These are phyloP conservation scores for Pangasius macronema DNA, from an alignment of 2,797 vertebrate species.

Conservation along the genomic window DNA sequence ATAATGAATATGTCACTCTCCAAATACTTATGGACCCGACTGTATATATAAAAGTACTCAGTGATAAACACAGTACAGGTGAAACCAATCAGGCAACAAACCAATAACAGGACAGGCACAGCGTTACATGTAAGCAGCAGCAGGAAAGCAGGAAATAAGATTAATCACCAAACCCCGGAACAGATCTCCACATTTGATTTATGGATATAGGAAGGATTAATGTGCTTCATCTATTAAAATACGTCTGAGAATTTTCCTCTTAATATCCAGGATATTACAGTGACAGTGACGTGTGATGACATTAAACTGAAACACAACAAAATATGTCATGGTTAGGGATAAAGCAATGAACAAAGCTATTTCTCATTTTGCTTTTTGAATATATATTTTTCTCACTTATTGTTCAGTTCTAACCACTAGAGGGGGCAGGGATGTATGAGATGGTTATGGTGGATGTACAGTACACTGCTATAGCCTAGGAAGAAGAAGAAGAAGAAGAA, in stretches of 20 bases:
- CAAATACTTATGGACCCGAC: too few species aligned
- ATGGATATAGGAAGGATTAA: not conserved
- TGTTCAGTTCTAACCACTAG: constrained; percentile 16
- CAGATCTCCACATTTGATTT: not conserved
- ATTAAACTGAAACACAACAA: not conserved
- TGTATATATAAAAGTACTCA: too few species aligned
- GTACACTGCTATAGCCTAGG: not conserved
- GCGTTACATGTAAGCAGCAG: not conserved
- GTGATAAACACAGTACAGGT: not conserved
- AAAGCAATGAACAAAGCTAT: not conserved
- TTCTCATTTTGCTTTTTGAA: not conserved
- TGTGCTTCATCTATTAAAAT: not conserved
- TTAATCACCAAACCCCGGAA: not conserved
- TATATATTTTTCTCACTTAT: not conserved
- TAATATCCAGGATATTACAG: not conserved
- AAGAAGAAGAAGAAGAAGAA: not conserved
- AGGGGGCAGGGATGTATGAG: constrained; percentile 16
- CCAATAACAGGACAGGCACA: not conserved
- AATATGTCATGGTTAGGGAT: not conserved
- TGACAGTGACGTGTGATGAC: not conserved
- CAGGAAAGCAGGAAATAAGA: not conserved
- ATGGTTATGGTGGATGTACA: not conserved
- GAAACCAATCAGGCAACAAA: not conserved
- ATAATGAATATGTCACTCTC: too few species aligned
- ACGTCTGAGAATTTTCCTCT: too few species aligned